phyloP scores from a whole-genome alignment of 2,888 invertebrate species.

The Dioctria linearis region DNA sequence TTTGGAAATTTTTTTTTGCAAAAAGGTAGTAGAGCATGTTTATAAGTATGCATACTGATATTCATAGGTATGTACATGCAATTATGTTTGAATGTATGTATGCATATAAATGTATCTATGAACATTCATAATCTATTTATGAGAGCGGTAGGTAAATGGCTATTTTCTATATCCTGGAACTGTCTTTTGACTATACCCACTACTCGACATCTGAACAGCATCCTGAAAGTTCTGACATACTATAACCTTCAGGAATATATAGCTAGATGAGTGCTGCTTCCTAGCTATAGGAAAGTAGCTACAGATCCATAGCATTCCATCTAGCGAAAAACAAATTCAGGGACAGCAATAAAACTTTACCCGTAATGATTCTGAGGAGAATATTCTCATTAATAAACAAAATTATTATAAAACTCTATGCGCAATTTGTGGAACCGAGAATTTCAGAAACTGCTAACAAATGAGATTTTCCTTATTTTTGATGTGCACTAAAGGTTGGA shows the following conservation, averaged over 20 bases:
- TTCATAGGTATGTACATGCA: neutral
- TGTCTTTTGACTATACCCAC: conserved; percentile 17
- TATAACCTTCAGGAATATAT: neutral
- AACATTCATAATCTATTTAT: too few species aligned
- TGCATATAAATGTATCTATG: too few species aligned
- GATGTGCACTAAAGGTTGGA: neutral
- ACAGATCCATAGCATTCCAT: neutral
- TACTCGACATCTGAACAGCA: neutral
- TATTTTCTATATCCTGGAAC: conserved; percentile 6
- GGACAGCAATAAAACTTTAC: neutral
- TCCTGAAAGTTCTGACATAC: neutral
- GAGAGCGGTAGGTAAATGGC: neutral
- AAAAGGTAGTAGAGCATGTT: neutral
- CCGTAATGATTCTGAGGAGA: neutral
- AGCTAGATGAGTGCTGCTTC: neutral
- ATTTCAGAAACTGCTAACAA: neutral
- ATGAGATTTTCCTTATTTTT: neutral
- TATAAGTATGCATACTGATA: neutral
- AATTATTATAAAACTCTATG: neutral
- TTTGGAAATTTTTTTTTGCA: neutral
- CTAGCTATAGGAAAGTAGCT: too few species aligned
- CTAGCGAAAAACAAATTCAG: neutral
- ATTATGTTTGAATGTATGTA: too few species aligned
- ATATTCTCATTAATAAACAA: neutral
- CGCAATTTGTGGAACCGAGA: neutral